A percentile compares a stretch with the other conserved stretches of the same genome.
Evolutionary conservation across 2,797 vertebrate species (phyloP).

Genomic region (Loris lydekkerianus): DNA sequence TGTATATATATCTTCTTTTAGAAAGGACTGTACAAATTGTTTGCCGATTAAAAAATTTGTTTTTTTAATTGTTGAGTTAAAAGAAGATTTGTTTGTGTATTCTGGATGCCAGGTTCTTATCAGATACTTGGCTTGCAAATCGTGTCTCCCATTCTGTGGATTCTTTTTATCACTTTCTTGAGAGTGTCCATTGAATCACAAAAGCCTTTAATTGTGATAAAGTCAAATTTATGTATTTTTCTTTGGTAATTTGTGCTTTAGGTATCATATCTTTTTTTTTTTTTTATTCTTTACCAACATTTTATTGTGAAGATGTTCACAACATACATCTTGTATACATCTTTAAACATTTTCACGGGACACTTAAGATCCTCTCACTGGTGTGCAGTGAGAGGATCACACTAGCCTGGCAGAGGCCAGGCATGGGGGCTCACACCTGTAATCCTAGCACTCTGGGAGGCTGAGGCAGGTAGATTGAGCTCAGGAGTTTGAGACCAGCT

Average conservation of each 20-base stretch:
- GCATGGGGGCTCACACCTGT: no score
- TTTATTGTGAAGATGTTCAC: no score
- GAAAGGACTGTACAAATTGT: not conserved
- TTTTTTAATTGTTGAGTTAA: not conserved
- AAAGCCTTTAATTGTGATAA: not conserved
- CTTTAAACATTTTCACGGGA: no score
- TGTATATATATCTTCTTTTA: not conserved
- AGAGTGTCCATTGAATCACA: not conserved
- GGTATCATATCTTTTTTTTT: no score
- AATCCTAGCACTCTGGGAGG: no score
- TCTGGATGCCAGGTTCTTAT: not conserved
- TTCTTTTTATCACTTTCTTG: not conserved
- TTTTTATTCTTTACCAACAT: no score
- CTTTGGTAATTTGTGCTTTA: not conserved
- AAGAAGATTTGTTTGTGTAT: not conserved
- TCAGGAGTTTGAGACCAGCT: no score
- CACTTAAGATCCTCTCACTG: no score
- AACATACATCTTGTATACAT: no score
- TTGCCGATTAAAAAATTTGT: not conserved
- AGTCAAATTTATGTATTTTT: not conserved
- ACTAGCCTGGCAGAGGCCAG: no score
- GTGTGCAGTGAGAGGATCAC: no score
- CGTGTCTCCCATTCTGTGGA: not conserved
- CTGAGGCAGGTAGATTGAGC: no score
- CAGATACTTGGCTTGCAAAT: not conserved